Evolutionary conservation across 2,888 invertebrate species (phyloP).

Genomic region (Anthophora plumipes): DNA sequence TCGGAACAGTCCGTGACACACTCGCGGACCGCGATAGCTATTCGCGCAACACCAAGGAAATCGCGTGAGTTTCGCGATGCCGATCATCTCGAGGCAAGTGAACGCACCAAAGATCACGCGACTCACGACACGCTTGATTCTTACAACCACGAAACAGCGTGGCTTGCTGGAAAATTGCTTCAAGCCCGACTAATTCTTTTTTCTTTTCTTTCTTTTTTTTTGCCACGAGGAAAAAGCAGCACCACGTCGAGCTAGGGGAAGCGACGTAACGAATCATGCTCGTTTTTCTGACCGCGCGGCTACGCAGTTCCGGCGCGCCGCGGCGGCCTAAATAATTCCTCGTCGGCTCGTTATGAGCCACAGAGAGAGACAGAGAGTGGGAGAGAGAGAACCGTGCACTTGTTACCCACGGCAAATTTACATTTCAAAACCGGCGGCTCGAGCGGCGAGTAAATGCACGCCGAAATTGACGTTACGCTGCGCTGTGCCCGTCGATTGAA

Average conservation of each 20-base stretch:
- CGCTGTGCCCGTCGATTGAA: constrained; percentile 47
- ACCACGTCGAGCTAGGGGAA: background rate
- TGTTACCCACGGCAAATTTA: constrained; percentile 65
- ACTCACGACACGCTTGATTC: constrained; percentile 24
- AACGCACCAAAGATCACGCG: constrained; percentile 62
- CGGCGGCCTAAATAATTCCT: constrained; percentile 51
- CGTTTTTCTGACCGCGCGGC: constrained; percentile 32
- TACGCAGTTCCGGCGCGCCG: constrained; percentile 31
- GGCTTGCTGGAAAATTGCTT: constrained; percentile 13
- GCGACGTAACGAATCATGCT: constrained; percentile 35
- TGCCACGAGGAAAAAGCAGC: background rate
- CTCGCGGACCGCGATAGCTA: constrained; percentile 21
- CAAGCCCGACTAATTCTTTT: constrained; percentile 19
- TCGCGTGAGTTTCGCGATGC: constrained; percentile 67
- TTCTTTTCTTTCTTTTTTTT: no score
- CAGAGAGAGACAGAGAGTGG: background rate
- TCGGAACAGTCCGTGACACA: constrained; percentile 37
- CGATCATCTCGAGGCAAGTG: constrained; percentile 45
- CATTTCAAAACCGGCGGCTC: constrained; percentile 63
- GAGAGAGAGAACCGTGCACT: constrained; percentile 40
- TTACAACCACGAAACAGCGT: background rate
- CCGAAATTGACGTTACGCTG: constrained; percentile 45
- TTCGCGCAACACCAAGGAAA: background rate
- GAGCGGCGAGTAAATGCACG: constrained; percentile 42
- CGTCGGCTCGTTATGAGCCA: constrained; percentile 60